These are phyloP conservation scores for Callimorpha dominula DNA, from an alignment of 2,888 invertebrate genomes.

Conservation along the genomic window DNA sequence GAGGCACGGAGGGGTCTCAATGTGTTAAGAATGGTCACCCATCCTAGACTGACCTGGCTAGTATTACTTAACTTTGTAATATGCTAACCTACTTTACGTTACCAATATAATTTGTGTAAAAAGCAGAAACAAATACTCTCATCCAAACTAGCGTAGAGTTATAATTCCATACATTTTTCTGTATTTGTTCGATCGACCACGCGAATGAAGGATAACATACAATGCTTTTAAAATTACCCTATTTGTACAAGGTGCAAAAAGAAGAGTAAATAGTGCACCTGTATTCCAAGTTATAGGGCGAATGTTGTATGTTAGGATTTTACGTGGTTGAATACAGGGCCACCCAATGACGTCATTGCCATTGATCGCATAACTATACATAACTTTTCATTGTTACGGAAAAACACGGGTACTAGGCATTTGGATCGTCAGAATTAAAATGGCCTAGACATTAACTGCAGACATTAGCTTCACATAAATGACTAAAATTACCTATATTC, in stretches of 20 bases:
- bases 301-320: constrained; percentile 12
- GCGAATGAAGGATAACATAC: not conserved
- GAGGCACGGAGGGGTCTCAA: too few species aligned
- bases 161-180: not conserved
- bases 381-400: constrained; percentile 28
- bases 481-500: not conserved
- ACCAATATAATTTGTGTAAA: not conserved
- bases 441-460: not conserved
- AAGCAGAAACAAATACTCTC: too few species aligned
- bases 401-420: constrained; percentile 21
- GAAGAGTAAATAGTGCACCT: constrained; percentile 13
- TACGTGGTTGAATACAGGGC: constrained; percentile 20
- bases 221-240: not conserved
- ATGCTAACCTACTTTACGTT: too few species aligned
- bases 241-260: constrained; percentile 13
- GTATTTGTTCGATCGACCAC: not conserved
- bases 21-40: too few species aligned
- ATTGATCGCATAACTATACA: constrained; percentile 34
- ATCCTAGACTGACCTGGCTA: too few species aligned
- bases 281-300: constrained; percentile 12
- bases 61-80: too few species aligned
- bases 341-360: constrained; percentile 38
- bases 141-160: too few species aligned
- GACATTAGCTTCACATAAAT: not conserved
- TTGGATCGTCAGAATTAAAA: not conserved